A percentile compares a stretch with the other conserved stretches of the same genome.
Evolutionary conservation across 1,140 invertebrate genomes (phyloP).

Genomic region (Chlorops oryzae): DNA sequence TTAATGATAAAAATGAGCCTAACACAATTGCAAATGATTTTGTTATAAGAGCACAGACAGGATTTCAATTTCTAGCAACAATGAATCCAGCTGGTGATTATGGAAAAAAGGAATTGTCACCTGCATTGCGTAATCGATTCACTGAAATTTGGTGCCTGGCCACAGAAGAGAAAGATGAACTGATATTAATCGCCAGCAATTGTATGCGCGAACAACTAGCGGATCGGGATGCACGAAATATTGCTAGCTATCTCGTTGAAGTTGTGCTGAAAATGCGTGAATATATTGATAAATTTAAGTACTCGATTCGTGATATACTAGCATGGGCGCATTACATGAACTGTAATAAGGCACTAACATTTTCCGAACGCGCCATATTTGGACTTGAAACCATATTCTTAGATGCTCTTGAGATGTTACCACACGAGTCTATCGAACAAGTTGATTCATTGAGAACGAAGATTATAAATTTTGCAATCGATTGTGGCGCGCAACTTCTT

Average conservation of each 20-base stretch:
- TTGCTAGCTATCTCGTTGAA: conserved; percentile 38
- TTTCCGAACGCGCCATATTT: conserved; percentile 70
- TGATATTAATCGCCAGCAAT: conserved; percentile 52
- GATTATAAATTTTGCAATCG: conserved; percentile 27
- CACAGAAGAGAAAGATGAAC: conserved; percentile 56
- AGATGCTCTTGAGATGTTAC: conserved; percentile 72
- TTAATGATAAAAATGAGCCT: conserved; percentile 38
- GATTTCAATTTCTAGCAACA: conserved; percentile 91
- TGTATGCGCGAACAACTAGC: conserved; percentile 21
- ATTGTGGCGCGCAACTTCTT: conserved; percentile 21
- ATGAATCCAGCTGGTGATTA: conserved; percentile 99
- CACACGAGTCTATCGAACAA: conserved; percentile 29
- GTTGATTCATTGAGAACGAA: conserved; percentile 25
- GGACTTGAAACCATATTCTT: conserved; percentile 86
- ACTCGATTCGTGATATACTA: conserved; percentile 89
- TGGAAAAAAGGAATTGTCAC: conserved; percentile 98
- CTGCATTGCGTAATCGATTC: conserved; percentile 93
- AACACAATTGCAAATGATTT: conserved; percentile 53
- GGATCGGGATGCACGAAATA: conserved; percentile 4
- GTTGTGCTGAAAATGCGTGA: conserved; percentile 35
- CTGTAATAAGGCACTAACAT: conserved; percentile 52
- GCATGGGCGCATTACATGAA: conserved; percentile 93
- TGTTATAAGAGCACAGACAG: conserved; percentile 64
- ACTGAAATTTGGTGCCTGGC: conserved; percentile 95
- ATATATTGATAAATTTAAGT: conserved; percentile 60